phyloP scores from a whole-genome alignment of 92 coral and sea anemone species.

The Bergia puertoricense region DNA sequence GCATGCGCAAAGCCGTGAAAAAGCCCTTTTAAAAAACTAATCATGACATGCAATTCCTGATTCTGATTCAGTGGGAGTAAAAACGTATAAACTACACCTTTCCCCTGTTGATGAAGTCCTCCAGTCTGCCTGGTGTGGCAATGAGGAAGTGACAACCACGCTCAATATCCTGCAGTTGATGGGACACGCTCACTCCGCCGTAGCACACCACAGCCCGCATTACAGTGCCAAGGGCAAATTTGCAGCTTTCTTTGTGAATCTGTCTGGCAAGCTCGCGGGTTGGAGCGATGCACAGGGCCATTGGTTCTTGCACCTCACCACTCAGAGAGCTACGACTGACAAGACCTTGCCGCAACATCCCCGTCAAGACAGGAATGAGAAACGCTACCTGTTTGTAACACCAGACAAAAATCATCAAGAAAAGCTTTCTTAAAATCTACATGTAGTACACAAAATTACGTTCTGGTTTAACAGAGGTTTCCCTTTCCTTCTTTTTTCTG shows the following conservation, averaged over 20 bases:
- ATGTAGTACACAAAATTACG: not conserved
- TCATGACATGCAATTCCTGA: not conserved
- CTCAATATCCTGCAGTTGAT: constrained; percentile 70
- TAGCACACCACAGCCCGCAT: constrained; percentile 79
- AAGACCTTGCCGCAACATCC: constrained; percentile 76
- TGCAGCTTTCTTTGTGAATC: constrained; percentile 79
- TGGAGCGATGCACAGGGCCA: constrained; percentile 92
- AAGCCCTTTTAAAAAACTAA: too few relatives aligned
- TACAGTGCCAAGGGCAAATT: constrained; percentile 87
- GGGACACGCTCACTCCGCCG: constrained; percentile 93
- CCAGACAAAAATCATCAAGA: not conserved
- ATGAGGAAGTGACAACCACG: constrained; percentile 92
- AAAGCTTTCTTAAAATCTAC: not conserved
- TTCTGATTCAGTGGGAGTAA: not conserved
- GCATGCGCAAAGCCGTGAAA: too few relatives aligned
- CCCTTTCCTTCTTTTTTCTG: too few relatives aligned
- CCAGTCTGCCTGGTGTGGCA: constrained; percentile 92
- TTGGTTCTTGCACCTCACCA: constrained; percentile 78
- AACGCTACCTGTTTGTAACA: constrained; percentile 72
- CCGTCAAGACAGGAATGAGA: constrained; percentile 83
- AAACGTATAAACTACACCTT: constrained; percentile 53
- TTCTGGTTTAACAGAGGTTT: too few relatives aligned
- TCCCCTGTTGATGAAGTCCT: constrained; percentile 78
- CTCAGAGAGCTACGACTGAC: constrained; percentile 61
- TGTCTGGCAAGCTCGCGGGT: constrained; percentile 95